phyloP scores from a whole-genome alignment of 2,888 invertebrate species.

The Lasioglossum lativentre region DNA sequence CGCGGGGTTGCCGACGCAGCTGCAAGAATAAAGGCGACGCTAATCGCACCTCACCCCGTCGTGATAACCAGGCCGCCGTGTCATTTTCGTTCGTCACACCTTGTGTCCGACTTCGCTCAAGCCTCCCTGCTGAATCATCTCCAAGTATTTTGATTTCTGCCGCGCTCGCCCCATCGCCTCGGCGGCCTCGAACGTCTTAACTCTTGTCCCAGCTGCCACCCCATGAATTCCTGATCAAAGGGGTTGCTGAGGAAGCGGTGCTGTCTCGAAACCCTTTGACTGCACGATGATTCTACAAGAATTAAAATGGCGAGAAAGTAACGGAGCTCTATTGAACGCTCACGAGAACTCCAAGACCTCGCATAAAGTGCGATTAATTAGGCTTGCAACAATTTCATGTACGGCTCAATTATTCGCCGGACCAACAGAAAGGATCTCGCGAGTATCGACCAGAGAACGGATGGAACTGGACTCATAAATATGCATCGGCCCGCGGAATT shows the following conservation, averaged over 20 bases:
- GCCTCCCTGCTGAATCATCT: conserved; percentile 48
- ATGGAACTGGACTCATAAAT: conserved; percentile 46
- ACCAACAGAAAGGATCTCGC: conserved; percentile 13
- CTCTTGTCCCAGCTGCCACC: conserved; percentile 22
- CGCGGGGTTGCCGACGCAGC: conserved; percentile 40
- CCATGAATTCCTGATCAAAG: conserved; percentile 17
- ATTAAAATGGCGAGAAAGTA: neutral
- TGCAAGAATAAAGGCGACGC: conserved; percentile 50
- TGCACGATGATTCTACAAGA: neutral
- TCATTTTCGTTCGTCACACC: conserved; percentile 59
- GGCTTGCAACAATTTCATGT: neutral
- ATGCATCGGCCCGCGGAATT: conserved; percentile 46
- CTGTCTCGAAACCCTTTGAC: neutral
- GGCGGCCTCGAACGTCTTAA: conserved; percentile 23
- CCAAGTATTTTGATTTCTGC: conserved; percentile 34
- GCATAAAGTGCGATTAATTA: neutral
- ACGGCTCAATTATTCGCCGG: conserved; percentile 30
- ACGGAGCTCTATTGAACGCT: neutral
- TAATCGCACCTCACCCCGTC: conserved; percentile 50
- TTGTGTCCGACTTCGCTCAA: conserved; percentile 27
- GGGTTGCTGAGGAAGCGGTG: neutral
- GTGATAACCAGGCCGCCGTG: conserved; percentile 53
- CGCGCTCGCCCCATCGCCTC: conserved; percentile 2
- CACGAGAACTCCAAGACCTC: neutral
- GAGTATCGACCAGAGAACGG: conserved; percentile 31